Conservation (phyloP, 2,888 invertebrate genomes). For the Hirtodrosophila alboralis region DNA sequence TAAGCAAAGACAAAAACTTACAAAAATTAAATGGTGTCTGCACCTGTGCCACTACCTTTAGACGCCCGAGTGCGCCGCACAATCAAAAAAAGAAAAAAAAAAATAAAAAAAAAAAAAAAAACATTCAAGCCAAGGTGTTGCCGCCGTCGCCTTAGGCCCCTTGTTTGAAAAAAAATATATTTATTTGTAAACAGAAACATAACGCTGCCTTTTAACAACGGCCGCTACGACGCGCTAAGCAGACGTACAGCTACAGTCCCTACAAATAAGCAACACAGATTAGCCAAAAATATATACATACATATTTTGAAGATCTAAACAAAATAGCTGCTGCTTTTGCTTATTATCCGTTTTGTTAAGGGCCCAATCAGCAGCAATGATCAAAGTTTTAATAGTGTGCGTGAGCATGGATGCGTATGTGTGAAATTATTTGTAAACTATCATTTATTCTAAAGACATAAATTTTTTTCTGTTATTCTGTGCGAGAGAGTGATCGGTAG, state of each 20-base stretch:
- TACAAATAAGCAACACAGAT: conserved; percentile 3
- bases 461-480: conserved; percentile 18
- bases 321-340: conserved; percentile 12
- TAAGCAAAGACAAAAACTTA: conserved; percentile 16
- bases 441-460: conserved; percentile 26
- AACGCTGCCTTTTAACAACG: conserved; percentile 66
- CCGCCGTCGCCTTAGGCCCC: conserved; percentile 44
- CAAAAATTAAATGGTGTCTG: conserved; percentile 26
- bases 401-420: conserved; percentile 2
- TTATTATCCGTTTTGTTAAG: conserved; percentile 18
- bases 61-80: conserved; percentile 29
- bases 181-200: conserved; percentile 52
- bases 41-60: conserved; percentile 19
- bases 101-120: conserved; percentile 4
- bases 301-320: not conserved
- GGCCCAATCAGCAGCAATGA: conserved; percentile 36
- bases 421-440: conserved; percentile 6
- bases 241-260: conserved; percentile 20
- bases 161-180: conserved; percentile 35
- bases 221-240: conserved; percentile 44
- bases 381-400: conserved; percentile 33
- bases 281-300: conserved; percentile 9
- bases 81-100: conserved; percentile 27
- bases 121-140: conserved; percentile 23
- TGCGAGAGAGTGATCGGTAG: conserved; percentile 4